Conservation (phyloP, 2,888 invertebrate species). For the Azorinus chamasolen region DNA sequence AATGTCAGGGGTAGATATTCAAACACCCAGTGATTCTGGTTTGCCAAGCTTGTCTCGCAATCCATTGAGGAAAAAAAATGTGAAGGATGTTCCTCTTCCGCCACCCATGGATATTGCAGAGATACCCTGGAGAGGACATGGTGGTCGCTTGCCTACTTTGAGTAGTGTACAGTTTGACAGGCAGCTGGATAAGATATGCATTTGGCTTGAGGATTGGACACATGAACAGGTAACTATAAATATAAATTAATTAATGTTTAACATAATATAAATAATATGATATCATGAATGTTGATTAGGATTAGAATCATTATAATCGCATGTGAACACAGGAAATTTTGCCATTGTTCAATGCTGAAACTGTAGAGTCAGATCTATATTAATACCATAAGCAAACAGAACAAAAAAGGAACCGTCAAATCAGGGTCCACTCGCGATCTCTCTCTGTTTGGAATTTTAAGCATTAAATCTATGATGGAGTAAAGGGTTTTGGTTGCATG, state of each 20-base stretch:
- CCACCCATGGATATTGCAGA: constrained; percentile 48
- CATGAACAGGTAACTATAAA: constrained; percentile 73
- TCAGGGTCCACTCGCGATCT: no score
- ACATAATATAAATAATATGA: not conserved
- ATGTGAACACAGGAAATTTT: no score
- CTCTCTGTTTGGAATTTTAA: no score
- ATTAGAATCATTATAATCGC: no score
- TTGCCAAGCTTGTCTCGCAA: constrained; percentile 51
- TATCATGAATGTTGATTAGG: not conserved
- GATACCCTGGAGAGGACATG: constrained; percentile 78
- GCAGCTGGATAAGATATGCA: constrained; percentile 80
- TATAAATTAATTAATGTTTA: not conserved
- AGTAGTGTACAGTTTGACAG: constrained; percentile 81
- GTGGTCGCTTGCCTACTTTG: constrained; percentile 73
- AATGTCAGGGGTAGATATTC: no score
- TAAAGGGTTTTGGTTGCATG: no score
- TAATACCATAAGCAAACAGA: no score
- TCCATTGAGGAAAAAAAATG: constrained; percentile 31
- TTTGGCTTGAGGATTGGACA: constrained; percentile 81
- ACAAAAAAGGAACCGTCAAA: no score
- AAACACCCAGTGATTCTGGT: constrained; percentile 10
- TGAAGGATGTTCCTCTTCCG: constrained; percentile 28
- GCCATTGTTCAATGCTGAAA: no score
- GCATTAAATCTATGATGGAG: no score
- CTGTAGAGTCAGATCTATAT: no score